Base-by-base conservation (phyloP, 2,113 vertebrate genomes). In the Bufo bufo region DNA sequence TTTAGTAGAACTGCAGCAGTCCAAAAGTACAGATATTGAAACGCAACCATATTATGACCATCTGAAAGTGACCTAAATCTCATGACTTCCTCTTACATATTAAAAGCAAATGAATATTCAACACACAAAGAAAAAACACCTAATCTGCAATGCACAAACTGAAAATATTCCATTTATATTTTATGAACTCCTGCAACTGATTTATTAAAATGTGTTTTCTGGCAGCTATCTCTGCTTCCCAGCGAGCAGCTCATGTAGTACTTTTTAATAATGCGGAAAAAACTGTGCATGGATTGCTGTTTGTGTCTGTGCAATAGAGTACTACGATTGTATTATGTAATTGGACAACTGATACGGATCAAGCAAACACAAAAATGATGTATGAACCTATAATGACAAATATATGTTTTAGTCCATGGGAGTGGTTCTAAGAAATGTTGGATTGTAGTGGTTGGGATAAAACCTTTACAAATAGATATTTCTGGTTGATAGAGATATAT, bases 181-280 rank as follows among this genome's bases (percentile, higher is more conserved):
- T 81, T 81, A 45, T 81, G 61, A 81, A 61, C 79, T 81, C 50
- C 19, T n/a, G 33, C 54, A 81, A 81, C 61, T 20, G 54, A 81
- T 81, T 61, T 58, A 65, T 82, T 65, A 45, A 17, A 19, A 23
- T 20, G 33, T 23, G 13, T 81, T 82, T 61, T 49, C 43, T 47
- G 45, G 58, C 23, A 65, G 80, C 43, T 45, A 45, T 82, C 59
- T 45, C 80, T 3, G 3, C 0, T 65, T 43, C 59, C 43, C 47
- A 63, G 3, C 63, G 33, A 47, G 4, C 59, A 9, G 59, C 17
- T 20, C 45, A n/a, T 82, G 16, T 82, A 10, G 56, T 13, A 58
- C 56, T 13, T 58, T 58, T 0, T 82, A 82, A 65, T 82, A 65
- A 82, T 47, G 5, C 8, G 59, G 19, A 59, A 49, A 17, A 65